Conservation (phyloP, 2,797 vertebrate genomes). For the Micropoecilia bifurca region DNA sequence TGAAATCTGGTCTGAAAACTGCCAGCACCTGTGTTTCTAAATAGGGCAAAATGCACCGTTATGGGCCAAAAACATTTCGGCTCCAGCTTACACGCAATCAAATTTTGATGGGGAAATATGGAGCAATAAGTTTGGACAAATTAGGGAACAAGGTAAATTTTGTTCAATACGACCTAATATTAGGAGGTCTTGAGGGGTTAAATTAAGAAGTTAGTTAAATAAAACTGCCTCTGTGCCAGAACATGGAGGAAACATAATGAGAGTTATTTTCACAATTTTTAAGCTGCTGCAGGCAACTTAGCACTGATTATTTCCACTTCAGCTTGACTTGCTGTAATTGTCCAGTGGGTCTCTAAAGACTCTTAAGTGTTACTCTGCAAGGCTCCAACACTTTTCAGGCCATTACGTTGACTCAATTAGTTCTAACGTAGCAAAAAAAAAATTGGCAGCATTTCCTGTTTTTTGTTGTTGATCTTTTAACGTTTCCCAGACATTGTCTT, state of each 20-base stretch:
- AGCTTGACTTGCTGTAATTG: conserved; percentile 9
- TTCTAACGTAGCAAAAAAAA: neutral
- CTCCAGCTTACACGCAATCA: conserved; percentile 16
- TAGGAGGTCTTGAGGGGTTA: neutral
- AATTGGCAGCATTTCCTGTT: neutral
- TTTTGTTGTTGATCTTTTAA: neutral
- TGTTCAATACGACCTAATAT: conserved; percentile 10
- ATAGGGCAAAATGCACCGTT: conserved; percentile 34
- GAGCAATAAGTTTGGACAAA: conserved; percentile 21
- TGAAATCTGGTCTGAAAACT: conserved; percentile 48
- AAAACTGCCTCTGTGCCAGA: neutral
- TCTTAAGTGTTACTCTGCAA: conserved; percentile 3
- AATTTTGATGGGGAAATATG: conserved; percentile 11
- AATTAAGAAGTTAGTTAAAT: neutral
- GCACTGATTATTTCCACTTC: neutral
- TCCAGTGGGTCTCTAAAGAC: conserved; percentile 7
- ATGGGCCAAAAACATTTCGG: conserved; percentile 24
- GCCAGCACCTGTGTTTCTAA: conserved; percentile 43
- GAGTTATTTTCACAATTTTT: neutral
- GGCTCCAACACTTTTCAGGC: neutral
- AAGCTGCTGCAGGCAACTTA: neutral
- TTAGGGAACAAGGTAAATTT: conserved; percentile 13
- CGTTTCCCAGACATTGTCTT: neutral
- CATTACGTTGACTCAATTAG: neutral
- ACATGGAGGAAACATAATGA: neutral